A percentile compares a stretch with the other conserved stretches of the same genome.
These are phyloP conservation scores for Paracanthobrama guichenoti DNA, from an alignment of 2,113 vertebrate genomes.

Conservation along the genomic window DNA sequence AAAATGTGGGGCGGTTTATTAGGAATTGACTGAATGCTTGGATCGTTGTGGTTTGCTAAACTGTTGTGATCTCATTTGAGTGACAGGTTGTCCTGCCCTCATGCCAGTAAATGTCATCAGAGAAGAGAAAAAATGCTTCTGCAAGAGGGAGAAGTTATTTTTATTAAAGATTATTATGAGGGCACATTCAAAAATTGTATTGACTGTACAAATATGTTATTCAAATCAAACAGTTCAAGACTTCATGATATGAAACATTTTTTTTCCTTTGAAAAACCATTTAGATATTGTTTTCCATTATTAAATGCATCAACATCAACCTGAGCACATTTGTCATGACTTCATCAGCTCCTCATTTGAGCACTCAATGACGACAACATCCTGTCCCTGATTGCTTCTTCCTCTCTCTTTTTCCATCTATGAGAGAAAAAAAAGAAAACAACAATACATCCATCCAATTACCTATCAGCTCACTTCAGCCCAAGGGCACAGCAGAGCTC, in stretches of 20 bases:
- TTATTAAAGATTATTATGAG: too few relatives aligned
- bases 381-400: constrained; percentile 42
- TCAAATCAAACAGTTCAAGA: background rate
- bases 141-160: too few relatives aligned
- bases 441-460: constrained; percentile 59
- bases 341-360: constrained; percentile 25
- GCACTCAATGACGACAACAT: constrained; percentile 39
- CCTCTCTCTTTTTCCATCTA: constrained; percentile 47
- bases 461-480: constrained; percentile 55
- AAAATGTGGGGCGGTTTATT: too few relatives aligned
- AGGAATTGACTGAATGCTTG: too few relatives aligned
- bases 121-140: too few relatives aligned
- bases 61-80: too few relatives aligned
- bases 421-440: constrained; percentile 51
- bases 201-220: too few relatives aligned
- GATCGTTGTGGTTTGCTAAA: too few relatives aligned
- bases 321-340: constrained; percentile 38
- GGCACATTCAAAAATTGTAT: too few relatives aligned
- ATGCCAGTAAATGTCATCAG: too few relatives aligned
- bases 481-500: constrained; percentile 53
- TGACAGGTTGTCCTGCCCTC: too few relatives aligned
- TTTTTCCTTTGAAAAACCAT: background rate
- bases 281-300: background rate
- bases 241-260: background rate
- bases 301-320: background rate